These are phyloP conservation scores for Pomphorhynchus laevis DNA, from an alignment of 1,140 invertebrate genomes.

Conservation along the genomic window DNA sequence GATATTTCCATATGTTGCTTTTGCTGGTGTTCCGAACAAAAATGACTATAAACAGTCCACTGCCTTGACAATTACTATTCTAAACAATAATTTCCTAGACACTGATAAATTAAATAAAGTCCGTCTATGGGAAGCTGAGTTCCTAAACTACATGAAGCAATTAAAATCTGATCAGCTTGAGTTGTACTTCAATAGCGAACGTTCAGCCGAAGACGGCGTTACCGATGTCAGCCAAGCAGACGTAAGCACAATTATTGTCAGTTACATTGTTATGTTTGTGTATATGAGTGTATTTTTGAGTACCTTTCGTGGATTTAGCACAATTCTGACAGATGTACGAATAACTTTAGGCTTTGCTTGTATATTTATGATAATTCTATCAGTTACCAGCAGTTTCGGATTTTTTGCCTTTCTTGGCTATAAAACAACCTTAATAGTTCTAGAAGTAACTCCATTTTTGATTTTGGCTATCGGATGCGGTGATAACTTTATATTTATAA, in stretches of 20 bases:
- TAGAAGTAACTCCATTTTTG: constrained; percentile 69
- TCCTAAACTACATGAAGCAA: constrained; percentile 46
- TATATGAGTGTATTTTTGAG: constrained; percentile 73
- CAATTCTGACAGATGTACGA: constrained; percentile 36
- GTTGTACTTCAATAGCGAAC: constrained; percentile 50
- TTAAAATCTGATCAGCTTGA: constrained; percentile 33
- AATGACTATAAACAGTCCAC: too few species aligned
- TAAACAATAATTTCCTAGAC: too few species aligned
- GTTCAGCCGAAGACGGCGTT: constrained; percentile 74
- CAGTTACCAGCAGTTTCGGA: constrained; percentile 41
- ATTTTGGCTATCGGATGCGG: constrained; percentile 62
- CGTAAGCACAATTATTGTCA: constrained; percentile 51
- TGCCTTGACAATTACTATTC: too few species aligned
- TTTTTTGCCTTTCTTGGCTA: constrained; percentile 39
- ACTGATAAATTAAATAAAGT: too few species aligned
- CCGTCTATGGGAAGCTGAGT: constrained; percentile 72
- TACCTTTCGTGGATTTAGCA: constrained; percentile 25
- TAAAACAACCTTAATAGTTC: constrained; percentile 41
- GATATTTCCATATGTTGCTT: too few species aligned
- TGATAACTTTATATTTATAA: constrained; percentile 70
- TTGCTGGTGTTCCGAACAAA: too few species aligned
- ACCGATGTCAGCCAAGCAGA: constrained; percentile 59
- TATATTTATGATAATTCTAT: constrained; percentile 39
- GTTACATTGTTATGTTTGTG: constrained; percentile 84
- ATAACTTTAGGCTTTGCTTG: constrained; percentile 41